Evolutionary conservation across 2,888 invertebrate genomes (phyloP), one percentile per base, ranked within the genome.

Genomic region (Drosophila mimetica): DNA sequence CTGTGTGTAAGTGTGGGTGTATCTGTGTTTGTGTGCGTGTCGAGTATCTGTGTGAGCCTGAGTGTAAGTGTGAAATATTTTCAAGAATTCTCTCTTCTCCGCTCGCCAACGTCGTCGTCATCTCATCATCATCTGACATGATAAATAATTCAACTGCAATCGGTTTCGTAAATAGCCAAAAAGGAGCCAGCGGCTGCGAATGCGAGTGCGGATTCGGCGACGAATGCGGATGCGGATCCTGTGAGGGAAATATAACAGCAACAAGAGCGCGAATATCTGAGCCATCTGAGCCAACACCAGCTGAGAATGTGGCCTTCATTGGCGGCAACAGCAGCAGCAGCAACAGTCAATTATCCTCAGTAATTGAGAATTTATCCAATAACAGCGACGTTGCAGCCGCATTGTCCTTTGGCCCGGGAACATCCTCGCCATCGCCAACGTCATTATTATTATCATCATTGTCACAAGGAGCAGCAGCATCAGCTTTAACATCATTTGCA

Each of bases 281-380:
- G 52, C 37, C 44, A 48, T 53, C 59, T 54, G 14, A 72, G 60
- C 9, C 58, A 46, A 30, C 46, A 66, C 53, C 46, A 66, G 50
- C 58, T 44, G 53, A 70, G 58, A 46, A 61, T 52, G 61, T 46
- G 32, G 64, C 46, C 54, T 69, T 41, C 73, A 60, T 54, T 73
- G 76, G 22, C 66, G 51, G 52, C 47, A 39, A 9, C 39, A 25
- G 70, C 87, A 86, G 52, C 47, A 39, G 11, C 39, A 25, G 70
- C 87, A 86, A 78, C 90, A 89, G 84, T 85, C 91, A 91, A 90
- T 91, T 91, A 90, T 86, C 90, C 82, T 76, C 89, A 79, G 86
- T 90, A 90, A 90, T 90, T 90, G 90, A 89, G 89, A 91, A 90
- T 89, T 90, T 90, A 86, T 90, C 90, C 90, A 90, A 88, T 87